Base-by-base conservation (phyloP, 1,140 invertebrate species). In the Anoplophora glabripennis region DNA sequence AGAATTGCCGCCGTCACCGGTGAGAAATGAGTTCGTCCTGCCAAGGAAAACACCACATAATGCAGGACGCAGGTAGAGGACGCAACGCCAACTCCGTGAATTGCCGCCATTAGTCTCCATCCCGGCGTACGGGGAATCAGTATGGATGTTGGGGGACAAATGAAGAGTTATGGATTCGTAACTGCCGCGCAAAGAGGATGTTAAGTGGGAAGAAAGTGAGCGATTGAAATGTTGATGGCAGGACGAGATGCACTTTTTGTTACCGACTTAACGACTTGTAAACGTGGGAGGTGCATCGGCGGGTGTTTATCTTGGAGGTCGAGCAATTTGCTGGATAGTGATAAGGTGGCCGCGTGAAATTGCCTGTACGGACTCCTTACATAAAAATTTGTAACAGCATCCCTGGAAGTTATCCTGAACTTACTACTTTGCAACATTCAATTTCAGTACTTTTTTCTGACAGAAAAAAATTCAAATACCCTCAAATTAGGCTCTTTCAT, bases 81-180 rank as follows among this genome's bases (percentile, higher is more conserved):
- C 59, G 58, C 52, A 40, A 65, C 64, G 71, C 66, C 69, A 69
- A 64, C 66, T 70, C 58, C 33, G 46, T 56, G 68, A 69, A 72
- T 72, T 69, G 71, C 59, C 51, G 59, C 61, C 71, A 72, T 72
- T 71, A 70, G 66, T 72, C 67, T 70, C 70, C 68, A 71, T 72
- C 71, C 58, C 51, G 61, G 44, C 64, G 53, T 49, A 48, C 42
- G 59, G 17, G 57, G 64, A 71, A 67, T 71, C 63, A 67, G 63
- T 69, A 70, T 67, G 60, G 64, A 69, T 68, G 64, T 61, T 44
- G 61, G 60, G 49, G 53, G 60, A 63, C 63, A 72, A 72, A 72
- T 72, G 69, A 72, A 72, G 71, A 72, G 63, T 68, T 70, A 72
- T 72, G 66, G 67, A 67, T 70, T 63, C 61, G 63, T 65, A 67